Percentiles rank a stretch among this genome's conserved stretches.
phyloP scores from a whole-genome alignment of 2,888 invertebrate genomes.

The Axea sp. region DNA sequence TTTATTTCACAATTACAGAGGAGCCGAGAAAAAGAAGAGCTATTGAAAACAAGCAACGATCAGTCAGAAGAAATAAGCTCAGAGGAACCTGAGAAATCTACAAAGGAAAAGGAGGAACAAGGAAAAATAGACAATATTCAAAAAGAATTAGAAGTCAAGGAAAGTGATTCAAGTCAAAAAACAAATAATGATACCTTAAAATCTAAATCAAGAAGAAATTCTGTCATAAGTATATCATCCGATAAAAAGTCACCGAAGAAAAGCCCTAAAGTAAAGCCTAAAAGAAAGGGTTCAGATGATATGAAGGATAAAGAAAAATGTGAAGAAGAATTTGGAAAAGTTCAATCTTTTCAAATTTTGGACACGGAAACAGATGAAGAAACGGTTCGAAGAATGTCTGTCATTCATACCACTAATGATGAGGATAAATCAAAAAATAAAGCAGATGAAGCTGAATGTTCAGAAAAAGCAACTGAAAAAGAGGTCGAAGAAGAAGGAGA shows the following conservation, averaged over 20 bases:
- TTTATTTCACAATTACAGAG: conserved; percentile 44
- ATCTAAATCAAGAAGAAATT: conserved; percentile 34
- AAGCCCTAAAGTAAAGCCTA: conserved; percentile 16
- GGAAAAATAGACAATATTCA: conserved; percentile 44
- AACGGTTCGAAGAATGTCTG: conserved; percentile 34
- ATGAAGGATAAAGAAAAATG: conserved; percentile 10
- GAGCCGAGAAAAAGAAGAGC: conserved; percentile 46
- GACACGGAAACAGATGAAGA: conserved; percentile 47
- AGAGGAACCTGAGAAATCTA: conserved; percentile 3
- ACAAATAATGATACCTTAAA: conserved; percentile 3
- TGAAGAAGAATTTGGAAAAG: conserved; percentile 25
- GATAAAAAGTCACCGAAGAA: conserved; percentile 39
- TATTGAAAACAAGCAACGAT: conserved; percentile 13
- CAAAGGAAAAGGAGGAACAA: conserved; percentile 22
- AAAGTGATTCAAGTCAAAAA: conserved; percentile 19
- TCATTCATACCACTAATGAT: conserved; percentile 3
- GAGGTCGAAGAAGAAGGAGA: no score
- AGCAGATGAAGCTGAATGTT: conserved; percentile 5
- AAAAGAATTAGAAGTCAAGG: conserved; percentile 35
- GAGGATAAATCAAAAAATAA: conserved; percentile 29
- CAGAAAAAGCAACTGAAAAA: conserved; percentile 6
- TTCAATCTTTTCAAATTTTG: conserved; percentile 56
- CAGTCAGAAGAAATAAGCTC: conserved; percentile 18
- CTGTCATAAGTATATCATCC: conserved; percentile 31
- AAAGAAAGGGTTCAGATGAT: conserved; percentile 27